Base-by-base conservation (phyloP, 2,888 invertebrate species). In the Phyto melanocephala region DNA sequence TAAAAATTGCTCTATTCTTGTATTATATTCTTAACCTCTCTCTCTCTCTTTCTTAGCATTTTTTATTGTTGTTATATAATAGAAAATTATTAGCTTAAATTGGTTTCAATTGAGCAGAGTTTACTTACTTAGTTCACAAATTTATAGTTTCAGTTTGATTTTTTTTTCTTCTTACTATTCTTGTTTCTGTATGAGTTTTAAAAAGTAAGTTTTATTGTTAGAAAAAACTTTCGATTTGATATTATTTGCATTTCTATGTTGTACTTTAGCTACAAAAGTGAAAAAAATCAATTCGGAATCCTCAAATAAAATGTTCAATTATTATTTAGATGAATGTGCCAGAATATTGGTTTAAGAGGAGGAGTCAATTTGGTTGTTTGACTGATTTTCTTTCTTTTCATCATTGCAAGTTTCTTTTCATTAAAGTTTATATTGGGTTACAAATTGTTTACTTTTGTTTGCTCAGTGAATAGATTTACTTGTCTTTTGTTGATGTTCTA, bases 41-140 rank as follows among this genome's bases (percentile, higher is more conserved):
- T 5, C 28, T 3, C 28, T 6, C 6, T 28, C 28, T 28, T 6
- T 28, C 3, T 5, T 5, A 28, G 28, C 3, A 28, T 28, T 28
- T n/a, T 28, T 68, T 65, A 67, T 58, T 70, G 72, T 56, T 45
- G 75, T 79, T 74, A 71, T 71, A 74, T 86, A 87, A 88, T 87
- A 87, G 87, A 87, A 86, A 88, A 87, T 89, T 87, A 89, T 89
- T 89, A 88, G 89, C 87, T 89, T 82, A 87, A 89, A 89, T 89
- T 89, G 89, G 86, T 86, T 89, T 88, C 90, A 89, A 89, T 89
- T 89, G 89, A 87, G 77, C 81, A 81, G 84, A 86, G 84, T 87
- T 87, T 85, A n/a, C n/a, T n/a, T n/a, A n/a, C n/a, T n/a, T n/a
- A 85, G 86, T 87, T 84, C 85, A 86, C 87, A 85, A 87, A 88